These are phyloP conservation scores for Mycalesis mineus DNA, from an alignment of 2,888 invertebrate genomes.

Conservation along the genomic window DNA sequence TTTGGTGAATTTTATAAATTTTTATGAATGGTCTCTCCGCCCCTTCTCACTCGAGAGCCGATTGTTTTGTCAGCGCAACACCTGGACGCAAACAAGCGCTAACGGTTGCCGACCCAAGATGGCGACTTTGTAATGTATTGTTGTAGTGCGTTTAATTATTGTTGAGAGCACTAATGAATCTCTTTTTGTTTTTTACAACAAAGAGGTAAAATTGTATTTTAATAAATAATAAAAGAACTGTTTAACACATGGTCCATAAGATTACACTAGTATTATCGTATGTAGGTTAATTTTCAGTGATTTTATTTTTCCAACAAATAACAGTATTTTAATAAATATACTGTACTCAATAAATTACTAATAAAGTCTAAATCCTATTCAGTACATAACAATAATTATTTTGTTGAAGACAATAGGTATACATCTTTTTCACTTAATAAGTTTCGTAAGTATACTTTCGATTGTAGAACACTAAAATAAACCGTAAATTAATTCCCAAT, in stretches of 20 bases:
- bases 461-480: slow-evolving; percentile 18
- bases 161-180: slow-evolving; percentile 22
- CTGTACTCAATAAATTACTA: too few relatives aligned
- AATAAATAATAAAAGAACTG: too few relatives aligned
- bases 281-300: too few relatives aligned
- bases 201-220: neutral
- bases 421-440: neutral
- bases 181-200: slow-evolving; percentile 9
- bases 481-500: slow-evolving; percentile 37
- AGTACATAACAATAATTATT: too few relatives aligned
- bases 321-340: too few relatives aligned
- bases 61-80: slow-evolving; percentile 77
- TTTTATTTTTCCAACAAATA: too few relatives aligned
- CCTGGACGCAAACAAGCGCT: slow-evolving; percentile 72
- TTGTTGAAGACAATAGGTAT: neutral
- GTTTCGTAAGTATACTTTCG: too few relatives aligned
- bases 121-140: slow-evolving; percentile 39
- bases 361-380: too few relatives aligned
- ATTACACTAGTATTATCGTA: too few relatives aligned
- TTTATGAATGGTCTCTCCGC: slow-evolving; percentile 69
- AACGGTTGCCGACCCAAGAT: slow-evolving; percentile 52
- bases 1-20: slow-evolving; percentile 63
- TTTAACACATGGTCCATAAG: too few relatives aligned
- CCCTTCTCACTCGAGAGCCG: slow-evolving; percentile 63
- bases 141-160: slow-evolving; percentile 14